A percentile compares a stretch with the other conserved stretches of the same genome.
phyloP scores from a whole-genome alignment of 2,113 vertebrate species.

The Chauna torquata region DNA sequence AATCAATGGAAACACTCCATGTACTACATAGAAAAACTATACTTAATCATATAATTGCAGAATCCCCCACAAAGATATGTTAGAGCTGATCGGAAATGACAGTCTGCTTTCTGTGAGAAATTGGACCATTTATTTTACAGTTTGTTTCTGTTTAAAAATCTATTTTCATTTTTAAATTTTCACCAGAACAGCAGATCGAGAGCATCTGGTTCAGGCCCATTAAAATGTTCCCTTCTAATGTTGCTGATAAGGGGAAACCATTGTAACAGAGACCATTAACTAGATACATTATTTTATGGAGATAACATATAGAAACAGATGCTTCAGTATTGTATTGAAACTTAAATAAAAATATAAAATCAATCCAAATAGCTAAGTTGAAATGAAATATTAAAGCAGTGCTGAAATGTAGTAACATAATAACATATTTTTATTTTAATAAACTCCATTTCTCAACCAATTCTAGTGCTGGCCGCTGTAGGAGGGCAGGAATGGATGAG shows the following conservation, averaged over 20 bases:
- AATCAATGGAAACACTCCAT: not conserved
- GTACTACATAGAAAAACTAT: not conserved
- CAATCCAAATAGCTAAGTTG: not conserved
- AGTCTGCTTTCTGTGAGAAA: not conserved
- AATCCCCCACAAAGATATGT: not conserved
- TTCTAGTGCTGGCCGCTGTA: not conserved
- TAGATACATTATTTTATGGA: not conserved
- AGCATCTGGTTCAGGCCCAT: not conserved
- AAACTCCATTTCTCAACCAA: not conserved
- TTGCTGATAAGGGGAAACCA: not conserved
- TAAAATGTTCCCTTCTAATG: not conserved
- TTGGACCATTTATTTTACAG: not conserved
- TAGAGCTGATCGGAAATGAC: not conserved
- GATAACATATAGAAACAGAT: not conserved
- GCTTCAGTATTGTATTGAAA: not conserved
- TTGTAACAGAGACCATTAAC: not conserved
- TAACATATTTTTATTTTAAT: not conserved
- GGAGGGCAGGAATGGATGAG: not conserved
- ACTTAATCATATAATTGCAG: not conserved
- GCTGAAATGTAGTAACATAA: not conserved
- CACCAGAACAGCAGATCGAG: not conserved
- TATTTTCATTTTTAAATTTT: not conserved
- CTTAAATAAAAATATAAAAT: not conserved
- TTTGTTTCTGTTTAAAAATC: not conserved
- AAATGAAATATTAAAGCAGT: not conserved